phyloP scores from a whole-genome alignment of 2,888 invertebrate genomes.

The Dusona sp. region DNA sequence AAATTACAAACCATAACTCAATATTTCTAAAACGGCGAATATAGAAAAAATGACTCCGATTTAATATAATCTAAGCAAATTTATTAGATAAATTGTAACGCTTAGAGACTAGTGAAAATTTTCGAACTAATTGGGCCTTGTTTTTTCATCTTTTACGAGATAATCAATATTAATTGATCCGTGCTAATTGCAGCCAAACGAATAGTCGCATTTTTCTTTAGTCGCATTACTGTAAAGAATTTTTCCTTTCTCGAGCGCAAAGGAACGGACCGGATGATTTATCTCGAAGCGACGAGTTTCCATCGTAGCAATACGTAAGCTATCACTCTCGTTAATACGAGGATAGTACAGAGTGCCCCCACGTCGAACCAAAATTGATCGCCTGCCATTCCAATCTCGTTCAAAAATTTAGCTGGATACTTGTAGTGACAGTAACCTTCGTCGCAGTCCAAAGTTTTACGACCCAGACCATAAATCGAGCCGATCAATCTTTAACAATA shows the following conservation, averaged over 20 bases:
- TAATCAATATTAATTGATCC: neutral
- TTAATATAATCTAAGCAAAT: neutral
- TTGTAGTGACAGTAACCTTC: conserved; percentile 92
- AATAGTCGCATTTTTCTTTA: neutral
- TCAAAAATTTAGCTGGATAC: conserved; percentile 92
- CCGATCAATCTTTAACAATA: conserved; percentile 86
- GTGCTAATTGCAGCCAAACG: no score
- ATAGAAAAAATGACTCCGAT: neutral
- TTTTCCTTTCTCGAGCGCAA: neutral
- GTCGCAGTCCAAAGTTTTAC: conserved; percentile 91
- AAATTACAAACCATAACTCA: neutral
- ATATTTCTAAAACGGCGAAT: neutral
- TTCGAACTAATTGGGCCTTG: conserved; percentile 54
- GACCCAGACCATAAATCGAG: conserved; percentile 93
- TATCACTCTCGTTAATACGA: conserved; percentile 88
- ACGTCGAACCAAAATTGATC: conserved; percentile 95
- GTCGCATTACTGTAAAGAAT: conserved; percentile 13
- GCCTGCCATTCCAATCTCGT: conserved; percentile 92
- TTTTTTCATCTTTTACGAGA: neutral
- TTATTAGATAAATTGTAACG: conserved; percentile 10
- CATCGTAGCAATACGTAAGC: conserved; percentile 92
- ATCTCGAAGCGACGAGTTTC: conserved; percentile 90
- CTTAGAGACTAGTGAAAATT: conserved; percentile 54
- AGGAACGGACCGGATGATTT: conserved; percentile 73
- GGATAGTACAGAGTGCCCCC: conserved; percentile 89